phyloP scores from a whole-genome alignment of 2,888 invertebrate genomes.

The Ariolimax columbianus region DNA sequence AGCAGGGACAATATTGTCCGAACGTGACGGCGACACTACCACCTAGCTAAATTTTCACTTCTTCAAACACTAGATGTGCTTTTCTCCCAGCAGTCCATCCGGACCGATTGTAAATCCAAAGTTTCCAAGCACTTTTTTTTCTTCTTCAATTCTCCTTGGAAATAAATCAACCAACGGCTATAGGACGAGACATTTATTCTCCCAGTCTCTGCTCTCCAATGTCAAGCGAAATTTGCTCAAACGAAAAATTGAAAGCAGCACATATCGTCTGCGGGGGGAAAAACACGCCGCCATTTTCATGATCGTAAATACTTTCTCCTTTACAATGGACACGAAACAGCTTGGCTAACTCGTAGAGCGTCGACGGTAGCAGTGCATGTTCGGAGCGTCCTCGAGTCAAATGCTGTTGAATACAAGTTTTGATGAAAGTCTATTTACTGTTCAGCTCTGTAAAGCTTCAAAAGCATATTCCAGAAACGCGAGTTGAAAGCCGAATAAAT shows the following conservation, averaged over 20 bases:
- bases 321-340: not conserved
- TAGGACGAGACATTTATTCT: not conserved
- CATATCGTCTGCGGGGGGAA: slow-evolving; percentile 3
- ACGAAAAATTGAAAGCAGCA: not conserved
- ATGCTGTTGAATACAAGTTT: not conserved
- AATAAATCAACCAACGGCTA: not conserved
- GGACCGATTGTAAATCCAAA: slow-evolving; percentile 23
- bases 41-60: not conserved
- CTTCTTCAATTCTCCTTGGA: not conserved
- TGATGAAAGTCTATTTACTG: not conserved
- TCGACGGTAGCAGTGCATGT: not conserved
- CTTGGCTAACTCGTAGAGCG: not conserved
- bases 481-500: not conserved
- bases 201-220: not conserved
- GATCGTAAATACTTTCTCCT: slow-evolving; percentile 2
- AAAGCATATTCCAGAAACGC: not conserved
- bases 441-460: not conserved
- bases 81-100: not conserved
- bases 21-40: slow-evolving; percentile 6
- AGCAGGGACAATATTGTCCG: not conserved
- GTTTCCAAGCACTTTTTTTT: not conserved
- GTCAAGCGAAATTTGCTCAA: slow-evolving; percentile 17
- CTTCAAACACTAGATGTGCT: not conserved
- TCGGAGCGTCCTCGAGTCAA: not conserved
- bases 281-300: slow-evolving; percentile 19